Conservation (phyloP, 2,113 vertebrate species). For the Rhineura floridana region DNA sequence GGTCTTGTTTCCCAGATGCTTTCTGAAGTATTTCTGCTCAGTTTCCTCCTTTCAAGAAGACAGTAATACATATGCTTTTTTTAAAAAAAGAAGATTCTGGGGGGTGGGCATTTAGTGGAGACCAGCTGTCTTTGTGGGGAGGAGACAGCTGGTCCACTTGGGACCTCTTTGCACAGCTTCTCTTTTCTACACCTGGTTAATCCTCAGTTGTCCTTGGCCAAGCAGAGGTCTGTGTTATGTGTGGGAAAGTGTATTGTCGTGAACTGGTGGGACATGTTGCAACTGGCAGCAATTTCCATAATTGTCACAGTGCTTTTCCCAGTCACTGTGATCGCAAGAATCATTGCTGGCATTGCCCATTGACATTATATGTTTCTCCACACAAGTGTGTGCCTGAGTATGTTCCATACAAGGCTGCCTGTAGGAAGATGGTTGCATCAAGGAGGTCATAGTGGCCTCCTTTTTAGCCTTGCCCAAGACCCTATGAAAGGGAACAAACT, state of each 20-base stretch:
- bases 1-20: constrained; percentile 11
- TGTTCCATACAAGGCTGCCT: too few relatives aligned
- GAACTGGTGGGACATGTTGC: too few relatives aligned
- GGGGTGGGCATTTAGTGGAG: constrained; percentile 19
- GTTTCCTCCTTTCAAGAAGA: constrained; percentile 57
- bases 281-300: background rate
- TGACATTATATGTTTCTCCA: background rate
- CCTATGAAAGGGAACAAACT: background rate
- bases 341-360: background rate
- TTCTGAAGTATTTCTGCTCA: constrained; percentile 51
- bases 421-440: background rate
- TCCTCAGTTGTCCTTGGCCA: background rate
- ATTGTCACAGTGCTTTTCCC: background rate
- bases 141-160: background rate
- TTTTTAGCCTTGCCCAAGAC: background rate
- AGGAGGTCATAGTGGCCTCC: background rate
- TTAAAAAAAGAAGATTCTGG: background rate
- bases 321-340: background rate
- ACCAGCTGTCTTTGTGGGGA: background rate
- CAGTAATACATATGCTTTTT: constrained; percentile 27
- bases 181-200: background rate
- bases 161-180: background rate
- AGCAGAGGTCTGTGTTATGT: background rate
- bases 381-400: background rate
- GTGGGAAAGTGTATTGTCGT: background rate